A percentile compares a stretch with the other conserved stretches of the same genome.
phyloP scores from a whole-genome alignment of 2,888 invertebrate species.

The Spodoptera exigua region DNA sequence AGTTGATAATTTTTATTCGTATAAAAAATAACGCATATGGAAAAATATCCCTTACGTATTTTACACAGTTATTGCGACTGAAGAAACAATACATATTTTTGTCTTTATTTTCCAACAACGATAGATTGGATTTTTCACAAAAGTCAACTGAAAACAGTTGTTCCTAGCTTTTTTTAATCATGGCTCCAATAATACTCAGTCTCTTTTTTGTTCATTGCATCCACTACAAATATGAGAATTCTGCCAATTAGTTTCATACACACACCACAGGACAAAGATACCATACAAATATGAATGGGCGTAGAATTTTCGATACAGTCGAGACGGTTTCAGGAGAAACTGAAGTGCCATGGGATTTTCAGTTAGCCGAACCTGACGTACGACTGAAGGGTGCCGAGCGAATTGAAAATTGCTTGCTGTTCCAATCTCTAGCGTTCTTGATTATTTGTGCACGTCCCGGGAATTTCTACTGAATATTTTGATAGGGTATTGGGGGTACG shows the following conservation, averaged over 20 bases:
- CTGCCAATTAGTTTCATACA: slow-evolving; percentile 16
- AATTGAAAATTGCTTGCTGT: slow-evolving; percentile 45
- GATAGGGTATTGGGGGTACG: slow-evolving; percentile 1
- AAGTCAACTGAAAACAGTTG: too few relatives aligned
- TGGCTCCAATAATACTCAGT: too few relatives aligned
- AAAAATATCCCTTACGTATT: too few relatives aligned
- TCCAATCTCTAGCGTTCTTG: slow-evolving; percentile 31
- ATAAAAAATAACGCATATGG: too few relatives aligned
- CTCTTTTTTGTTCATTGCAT: not conserved
- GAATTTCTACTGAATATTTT: slow-evolving; percentile 1
- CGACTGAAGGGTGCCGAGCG: slow-evolving; percentile 35
- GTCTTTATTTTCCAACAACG: too few relatives aligned
- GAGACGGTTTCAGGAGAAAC: slow-evolving; percentile 5
- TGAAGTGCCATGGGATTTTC: slow-evolving; percentile 31
- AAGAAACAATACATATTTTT: too few relatives aligned
- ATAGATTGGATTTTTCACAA: too few relatives aligned
- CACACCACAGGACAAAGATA: slow-evolving; percentile 7
- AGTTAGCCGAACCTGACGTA: slow-evolving; percentile 24
- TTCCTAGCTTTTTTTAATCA: not conserved
- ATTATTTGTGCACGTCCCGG: slow-evolving; percentile 33
- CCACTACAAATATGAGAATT: not conserved
- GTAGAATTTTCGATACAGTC: slow-evolving; percentile 5
- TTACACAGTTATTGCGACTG: not conserved
- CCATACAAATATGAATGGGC: slow-evolving; percentile 9
- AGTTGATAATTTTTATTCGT: too few relatives aligned